A percentile compares a stretch with the other conserved stretches of the same genome.
Conservation (phyloP, 2,113 vertebrate genomes). For the Halcyon senegalensis region DNA sequence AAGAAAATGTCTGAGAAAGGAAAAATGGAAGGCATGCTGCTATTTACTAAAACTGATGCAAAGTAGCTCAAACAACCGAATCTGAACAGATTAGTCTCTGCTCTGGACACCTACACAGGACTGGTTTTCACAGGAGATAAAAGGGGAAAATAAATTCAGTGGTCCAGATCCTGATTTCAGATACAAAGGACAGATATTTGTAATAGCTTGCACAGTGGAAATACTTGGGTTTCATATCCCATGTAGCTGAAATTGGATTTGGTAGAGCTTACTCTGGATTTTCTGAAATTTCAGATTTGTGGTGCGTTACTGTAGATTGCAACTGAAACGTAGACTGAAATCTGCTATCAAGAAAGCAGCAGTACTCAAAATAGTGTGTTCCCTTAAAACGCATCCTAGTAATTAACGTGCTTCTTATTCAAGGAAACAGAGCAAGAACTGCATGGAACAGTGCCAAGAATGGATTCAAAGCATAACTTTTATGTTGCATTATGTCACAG, state of each 20-base stretch:
- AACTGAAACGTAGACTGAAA: neutral
- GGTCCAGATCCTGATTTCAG: slow-evolving; percentile 18
- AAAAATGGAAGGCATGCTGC: neutral
- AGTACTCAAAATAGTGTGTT: neutral
- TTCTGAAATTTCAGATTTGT: slow-evolving; percentile 11
- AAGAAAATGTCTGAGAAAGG: slow-evolving; percentile 33
- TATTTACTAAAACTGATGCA: slow-evolving; percentile 52
- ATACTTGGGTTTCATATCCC: neutral
- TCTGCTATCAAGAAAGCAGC: neutral
- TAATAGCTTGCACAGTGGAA: neutral
- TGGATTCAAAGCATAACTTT: slow-evolving; percentile 20
- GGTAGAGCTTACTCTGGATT: neutral
- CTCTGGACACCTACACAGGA: neutral
- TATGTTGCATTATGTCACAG: neutral
- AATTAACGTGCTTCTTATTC: slow-evolving; percentile 22
- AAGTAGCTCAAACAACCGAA: slow-evolving; percentile 50
- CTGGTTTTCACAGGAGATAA: slow-evolving; percentile 19
- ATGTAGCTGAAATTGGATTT: neutral
- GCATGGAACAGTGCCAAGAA: slow-evolving; percentile 14
- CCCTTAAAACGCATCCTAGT: neutral
- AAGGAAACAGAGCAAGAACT: slow-evolving; percentile 17
- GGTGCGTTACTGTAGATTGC: neutral
- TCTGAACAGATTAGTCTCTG: slow-evolving; percentile 7
- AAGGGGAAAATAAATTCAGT: slow-evolving; percentile 46
- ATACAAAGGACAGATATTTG: neutral